Evolutionary conservation across 2,797 vertebrate species (phyloP), one percentile per base, ranked within the genome.

Genomic region (Sebastes minor): DNA sequence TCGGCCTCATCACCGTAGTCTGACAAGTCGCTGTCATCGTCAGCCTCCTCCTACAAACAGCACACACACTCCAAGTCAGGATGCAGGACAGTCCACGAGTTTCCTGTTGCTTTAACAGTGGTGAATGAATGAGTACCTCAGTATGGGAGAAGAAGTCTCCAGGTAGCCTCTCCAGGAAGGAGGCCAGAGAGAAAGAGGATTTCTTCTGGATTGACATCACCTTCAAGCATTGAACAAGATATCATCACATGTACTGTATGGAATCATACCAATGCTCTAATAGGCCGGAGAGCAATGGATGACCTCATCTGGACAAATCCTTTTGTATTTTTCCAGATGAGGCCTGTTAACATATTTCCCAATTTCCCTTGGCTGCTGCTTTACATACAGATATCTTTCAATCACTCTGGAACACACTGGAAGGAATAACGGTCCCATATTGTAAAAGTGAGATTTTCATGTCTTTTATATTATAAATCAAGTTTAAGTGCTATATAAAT

Each of bases 111-210:
- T 67, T 66, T 22, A 18, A 2, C 18, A 25, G 20, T 4, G 0
- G 1, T 3, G 32, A 23, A 25, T 28, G 6, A 86, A 89, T 88
- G 73, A 13, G 14, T 87, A 99, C 98, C 97, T 99, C 98, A 72
- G 97, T 97, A 78, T 99, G 98, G 83, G 98, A 98, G 94, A 99
- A 99, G 89, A 99, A 97, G 90, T 99, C 98, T 16, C 98, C 97
- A 80, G 98, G 98, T 82, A 99, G 96, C 90, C 94, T 97, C 92
- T 99, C 98, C 88, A 99, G 95, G 95, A 99, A 99, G 3, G 98
- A 98, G 64, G 98, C 96, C 68, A 99, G 95, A 25, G 98, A 99
- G 91, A 99, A 99, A 0, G 97, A 96, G 0, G 96, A 95, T 82
- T 99, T 99, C 93, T 98, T 98, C 94, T 98, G 98, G 88, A 99